phyloP scores from a whole-genome alignment of 2,888 invertebrate species.

The Parnassius apollo region DNA sequence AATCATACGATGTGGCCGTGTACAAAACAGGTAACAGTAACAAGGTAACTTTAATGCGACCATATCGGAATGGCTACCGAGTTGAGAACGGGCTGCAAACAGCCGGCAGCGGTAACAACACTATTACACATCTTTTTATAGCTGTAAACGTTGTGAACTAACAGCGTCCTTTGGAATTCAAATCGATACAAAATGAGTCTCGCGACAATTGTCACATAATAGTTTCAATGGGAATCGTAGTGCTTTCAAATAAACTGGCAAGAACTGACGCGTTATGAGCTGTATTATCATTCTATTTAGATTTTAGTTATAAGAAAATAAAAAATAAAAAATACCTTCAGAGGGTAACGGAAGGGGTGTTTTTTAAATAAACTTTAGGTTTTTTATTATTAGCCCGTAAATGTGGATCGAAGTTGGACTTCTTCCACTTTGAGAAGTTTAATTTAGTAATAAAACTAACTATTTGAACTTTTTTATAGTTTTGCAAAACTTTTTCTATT shows the following conservation, averaged over 20 bases:
- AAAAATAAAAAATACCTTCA: too few relatives aligned
- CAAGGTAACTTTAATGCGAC: slow-evolving; percentile 38
- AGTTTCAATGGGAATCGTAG: slow-evolving; percentile 7
- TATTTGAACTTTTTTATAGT: too few relatives aligned
- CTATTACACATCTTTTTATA: slow-evolving; percentile 39
- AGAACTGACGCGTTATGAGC: slow-evolving; percentile 5
- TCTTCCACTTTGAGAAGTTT: too few relatives aligned
- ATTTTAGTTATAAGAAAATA: too few relatives aligned
- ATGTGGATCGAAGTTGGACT: too few relatives aligned
- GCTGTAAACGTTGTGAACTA: slow-evolving; percentile 30
- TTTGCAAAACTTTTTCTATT: too few relatives aligned
- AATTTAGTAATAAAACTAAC: too few relatives aligned
- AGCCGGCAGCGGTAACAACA: slow-evolving; percentile 26
- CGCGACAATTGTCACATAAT: slow-evolving; percentile 15
- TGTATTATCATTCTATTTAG: background rate
- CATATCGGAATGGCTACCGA: slow-evolving; percentile 36
- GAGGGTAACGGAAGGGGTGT: too few relatives aligned
- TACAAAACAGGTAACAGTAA: slow-evolving; percentile 32
- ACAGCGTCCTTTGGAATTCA: slow-evolving; percentile 31
- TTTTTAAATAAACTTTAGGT: too few relatives aligned
- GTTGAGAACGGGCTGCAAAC: slow-evolving; percentile 35
- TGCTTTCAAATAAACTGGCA: slow-evolving; percentile 10
- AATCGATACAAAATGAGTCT: slow-evolving; percentile 31
- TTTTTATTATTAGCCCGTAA: too few relatives aligned
- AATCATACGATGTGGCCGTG: slow-evolving; percentile 6